Evolutionary conservation across 2,113 vertebrate genomes (phyloP).

Genomic region (Ia io): DNA sequence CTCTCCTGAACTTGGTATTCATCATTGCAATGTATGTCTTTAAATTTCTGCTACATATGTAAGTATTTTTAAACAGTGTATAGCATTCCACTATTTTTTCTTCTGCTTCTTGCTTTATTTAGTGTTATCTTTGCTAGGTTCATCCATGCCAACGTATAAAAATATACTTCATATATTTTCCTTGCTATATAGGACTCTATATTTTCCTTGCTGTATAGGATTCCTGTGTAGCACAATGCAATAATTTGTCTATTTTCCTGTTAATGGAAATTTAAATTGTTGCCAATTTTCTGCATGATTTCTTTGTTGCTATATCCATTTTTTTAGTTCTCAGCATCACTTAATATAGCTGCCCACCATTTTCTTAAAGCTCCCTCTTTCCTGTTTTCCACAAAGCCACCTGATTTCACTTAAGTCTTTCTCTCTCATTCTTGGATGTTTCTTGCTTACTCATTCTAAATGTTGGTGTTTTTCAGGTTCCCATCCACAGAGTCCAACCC

Average conservation of each 20-base stretch:
- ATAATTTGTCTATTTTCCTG: neutral
- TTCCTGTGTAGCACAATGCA: neutral
- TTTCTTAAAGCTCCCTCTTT: neutral
- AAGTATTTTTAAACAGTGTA: neutral
- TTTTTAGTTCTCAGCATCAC: neutral
- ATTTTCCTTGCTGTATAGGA: neutral
- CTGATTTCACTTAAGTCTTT: neutral
- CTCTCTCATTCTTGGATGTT: neutral
- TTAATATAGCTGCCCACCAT: neutral
- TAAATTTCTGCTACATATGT: neutral
- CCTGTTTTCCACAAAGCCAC: neutral
- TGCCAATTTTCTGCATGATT: neutral
- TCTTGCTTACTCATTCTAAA: neutral
- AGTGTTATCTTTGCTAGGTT: conserved; percentile 11
- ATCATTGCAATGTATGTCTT: neutral
- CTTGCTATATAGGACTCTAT: neutral
- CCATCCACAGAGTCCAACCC: neutral
- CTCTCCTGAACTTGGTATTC: neutral
- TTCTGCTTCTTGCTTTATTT: neutral
- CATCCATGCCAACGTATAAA: neutral
- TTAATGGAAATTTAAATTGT: neutral
- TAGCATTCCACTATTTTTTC: neutral
- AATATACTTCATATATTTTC: neutral
- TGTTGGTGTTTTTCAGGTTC: neutral
- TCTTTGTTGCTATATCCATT: neutral